phyloP scores from a whole-genome alignment of 2,888 invertebrate species.

The Rosalia funebris region DNA sequence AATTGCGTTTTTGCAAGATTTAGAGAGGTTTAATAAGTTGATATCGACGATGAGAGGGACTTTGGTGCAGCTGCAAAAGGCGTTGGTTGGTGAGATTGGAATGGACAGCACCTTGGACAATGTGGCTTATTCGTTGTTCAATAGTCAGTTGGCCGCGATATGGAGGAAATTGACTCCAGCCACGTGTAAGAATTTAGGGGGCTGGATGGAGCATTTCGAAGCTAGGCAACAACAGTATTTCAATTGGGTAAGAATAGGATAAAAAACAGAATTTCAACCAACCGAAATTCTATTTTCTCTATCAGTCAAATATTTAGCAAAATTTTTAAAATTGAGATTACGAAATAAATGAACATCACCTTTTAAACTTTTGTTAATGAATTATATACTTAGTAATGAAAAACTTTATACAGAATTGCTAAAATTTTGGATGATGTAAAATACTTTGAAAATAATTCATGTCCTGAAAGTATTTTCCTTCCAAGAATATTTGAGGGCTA shows the following conservation, averaged over 20 bases:
- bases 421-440: too few species aligned
- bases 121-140: constrained; percentile 83
- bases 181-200: constrained; percentile 85
- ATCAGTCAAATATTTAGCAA: too few species aligned
- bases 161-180: constrained; percentile 87
- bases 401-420: too few species aligned
- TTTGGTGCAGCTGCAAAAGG: constrained; percentile 80
- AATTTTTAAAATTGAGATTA: too few species aligned
- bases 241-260: constrained; percentile 82
- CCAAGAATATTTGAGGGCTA: too few species aligned
- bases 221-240: constrained; percentile 77
- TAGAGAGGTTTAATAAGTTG: constrained; percentile 87
- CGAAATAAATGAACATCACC: too few species aligned
- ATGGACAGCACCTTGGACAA: constrained; percentile 89
- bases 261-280: too few species aligned
- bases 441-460: too few species aligned
- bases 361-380: too few species aligned
- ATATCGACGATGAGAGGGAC: constrained; percentile 77
- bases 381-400: too few species aligned
- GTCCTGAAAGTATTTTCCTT: too few species aligned
- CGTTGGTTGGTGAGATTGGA: constrained; percentile 90
- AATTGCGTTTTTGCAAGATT: constrained; percentile 87
- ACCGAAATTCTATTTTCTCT: too few species aligned
- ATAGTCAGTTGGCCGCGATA: constrained; percentile 82
- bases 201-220: constrained; percentile 92